Percentiles rank a stretch among this genome's conserved stretches.
These are phyloP conservation scores for Thecophora atra DNA, from an alignment of 2,888 invertebrate genomes.

Conservation along the genomic window DNA sequence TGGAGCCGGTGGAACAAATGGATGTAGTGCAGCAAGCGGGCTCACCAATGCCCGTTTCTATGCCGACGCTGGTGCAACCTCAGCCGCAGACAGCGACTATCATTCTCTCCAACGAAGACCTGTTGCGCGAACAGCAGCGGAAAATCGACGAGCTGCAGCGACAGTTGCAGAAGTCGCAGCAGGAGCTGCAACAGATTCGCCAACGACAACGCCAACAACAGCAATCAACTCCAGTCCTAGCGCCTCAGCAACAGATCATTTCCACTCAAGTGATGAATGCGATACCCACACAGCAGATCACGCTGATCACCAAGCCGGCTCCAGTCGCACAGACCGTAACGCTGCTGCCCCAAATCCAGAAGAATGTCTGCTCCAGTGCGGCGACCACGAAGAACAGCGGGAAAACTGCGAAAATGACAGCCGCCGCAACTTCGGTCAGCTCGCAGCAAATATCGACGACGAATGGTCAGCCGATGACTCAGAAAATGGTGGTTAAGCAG, in stretches of 20 bases:
- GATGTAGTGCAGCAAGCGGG: slow-evolving; percentile 64
- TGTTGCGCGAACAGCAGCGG: slow-evolving; percentile 83
- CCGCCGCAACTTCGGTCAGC: slow-evolving; percentile 32
- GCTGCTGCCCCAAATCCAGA: slow-evolving; percentile 51
- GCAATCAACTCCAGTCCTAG: slow-evolving; percentile 45
- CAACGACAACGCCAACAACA: slow-evolving; percentile 69
- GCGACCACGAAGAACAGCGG: slow-evolving; percentile 19
- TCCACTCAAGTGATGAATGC: slow-evolving; percentile 56
- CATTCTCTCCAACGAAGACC: slow-evolving; percentile 72
- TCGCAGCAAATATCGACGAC: slow-evolving; percentile 38
- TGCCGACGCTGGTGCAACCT: slow-evolving; percentile 57
- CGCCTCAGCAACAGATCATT: slow-evolving; percentile 49
- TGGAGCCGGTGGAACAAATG: slow-evolving; percentile 63
- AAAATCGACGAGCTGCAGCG: slow-evolving; percentile 89
- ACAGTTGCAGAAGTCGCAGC: slow-evolving; percentile 80
- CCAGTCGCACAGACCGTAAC: slow-evolving; percentile 53
- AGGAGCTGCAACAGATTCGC: slow-evolving; percentile 76
- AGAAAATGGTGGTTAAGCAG: slow-evolving; percentile 71
- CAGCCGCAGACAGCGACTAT: slow-evolving; percentile 64
- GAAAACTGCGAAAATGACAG: slow-evolving; percentile 49
- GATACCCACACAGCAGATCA: slow-evolving; percentile 61
- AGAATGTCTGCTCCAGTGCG: not conserved
- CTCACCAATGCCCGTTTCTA: slow-evolving; percentile 56
- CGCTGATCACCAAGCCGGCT: slow-evolving; percentile 59
- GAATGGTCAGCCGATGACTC: slow-evolving; percentile 56